These are phyloP conservation scores for Callaeas wilsoni DNA, from an alignment of 2,113 vertebrate species.

Conservation along the genomic window DNA sequence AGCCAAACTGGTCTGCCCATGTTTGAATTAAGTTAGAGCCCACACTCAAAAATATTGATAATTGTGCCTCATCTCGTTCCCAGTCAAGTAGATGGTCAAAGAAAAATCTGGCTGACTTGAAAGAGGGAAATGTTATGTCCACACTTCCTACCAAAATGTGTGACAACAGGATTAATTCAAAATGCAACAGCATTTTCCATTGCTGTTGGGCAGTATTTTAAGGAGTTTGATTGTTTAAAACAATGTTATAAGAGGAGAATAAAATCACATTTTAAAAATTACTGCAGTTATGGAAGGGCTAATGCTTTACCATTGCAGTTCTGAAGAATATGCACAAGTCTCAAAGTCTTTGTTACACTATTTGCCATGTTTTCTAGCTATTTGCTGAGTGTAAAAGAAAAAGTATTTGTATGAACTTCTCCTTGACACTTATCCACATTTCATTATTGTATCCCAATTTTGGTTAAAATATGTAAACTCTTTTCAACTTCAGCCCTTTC, in stretches of 20 bases:
- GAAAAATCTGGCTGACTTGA: not conserved
- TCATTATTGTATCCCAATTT: not conserved
- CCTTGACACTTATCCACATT: not conserved
- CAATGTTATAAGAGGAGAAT: not conserved
- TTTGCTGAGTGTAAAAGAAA: not conserved
- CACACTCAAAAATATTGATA: not conserved
- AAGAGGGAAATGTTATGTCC: not conserved
- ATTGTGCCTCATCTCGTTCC: not conserved
- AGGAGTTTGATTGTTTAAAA: not conserved
- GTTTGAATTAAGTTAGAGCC: not conserved
- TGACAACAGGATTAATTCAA: not conserved
- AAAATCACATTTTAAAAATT: not conserved
- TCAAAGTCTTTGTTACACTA: not conserved
- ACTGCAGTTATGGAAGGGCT: not conserved
- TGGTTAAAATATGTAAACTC: not conserved
- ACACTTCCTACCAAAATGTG: not conserved
- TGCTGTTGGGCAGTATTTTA: not conserved
- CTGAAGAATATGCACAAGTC: not conserved
- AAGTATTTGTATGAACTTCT: fast-evolving
- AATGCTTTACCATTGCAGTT: not conserved
- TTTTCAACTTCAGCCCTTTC: not conserved
- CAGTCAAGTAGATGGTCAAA: not conserved
- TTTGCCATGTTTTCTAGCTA: not conserved
- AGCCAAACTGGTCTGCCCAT: not conserved
- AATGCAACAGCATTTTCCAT: not conserved